Evolutionary conservation across 53 echinoderm and acorn worm species (phyloP).

Genomic region (Echinometra lucunter): DNA sequence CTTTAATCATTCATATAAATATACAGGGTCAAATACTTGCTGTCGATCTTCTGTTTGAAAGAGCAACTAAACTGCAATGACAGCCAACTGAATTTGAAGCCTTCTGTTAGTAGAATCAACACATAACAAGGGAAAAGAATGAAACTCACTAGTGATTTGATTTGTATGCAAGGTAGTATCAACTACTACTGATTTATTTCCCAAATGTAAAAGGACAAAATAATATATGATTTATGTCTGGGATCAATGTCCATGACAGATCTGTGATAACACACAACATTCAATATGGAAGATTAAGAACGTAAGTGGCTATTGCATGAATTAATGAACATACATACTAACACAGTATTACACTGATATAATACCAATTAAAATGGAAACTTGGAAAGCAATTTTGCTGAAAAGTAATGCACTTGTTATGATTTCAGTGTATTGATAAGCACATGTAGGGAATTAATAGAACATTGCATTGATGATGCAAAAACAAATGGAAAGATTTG

Average conservation of each 20-base stretch:
- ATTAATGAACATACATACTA: background rate
- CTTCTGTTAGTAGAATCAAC: background rate
- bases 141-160: background rate
- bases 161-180: slow-evolving; percentile 21
- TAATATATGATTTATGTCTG: background rate
- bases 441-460: too few species aligned
- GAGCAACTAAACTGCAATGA: too few species aligned
- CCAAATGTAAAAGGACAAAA: background rate
- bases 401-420: too few species aligned
- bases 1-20: too few species aligned
- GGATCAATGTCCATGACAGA: background rate
- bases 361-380: too few species aligned
- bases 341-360: too few species aligned
- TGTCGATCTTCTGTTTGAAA: too few species aligned
- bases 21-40: too few species aligned
- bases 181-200: slow-evolving; percentile 32
- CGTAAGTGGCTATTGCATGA: background rate
- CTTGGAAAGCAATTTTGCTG: too few species aligned
- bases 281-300: background rate
- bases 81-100: too few species aligned
- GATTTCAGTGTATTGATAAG: too few species aligned
- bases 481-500: background rate
- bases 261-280: background rate
- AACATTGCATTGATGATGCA: background rate
- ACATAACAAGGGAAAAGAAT: background rate